Conservation (phyloP, 2,797 vertebrate genomes). For the Poeciliopsis turneri region DNA sequence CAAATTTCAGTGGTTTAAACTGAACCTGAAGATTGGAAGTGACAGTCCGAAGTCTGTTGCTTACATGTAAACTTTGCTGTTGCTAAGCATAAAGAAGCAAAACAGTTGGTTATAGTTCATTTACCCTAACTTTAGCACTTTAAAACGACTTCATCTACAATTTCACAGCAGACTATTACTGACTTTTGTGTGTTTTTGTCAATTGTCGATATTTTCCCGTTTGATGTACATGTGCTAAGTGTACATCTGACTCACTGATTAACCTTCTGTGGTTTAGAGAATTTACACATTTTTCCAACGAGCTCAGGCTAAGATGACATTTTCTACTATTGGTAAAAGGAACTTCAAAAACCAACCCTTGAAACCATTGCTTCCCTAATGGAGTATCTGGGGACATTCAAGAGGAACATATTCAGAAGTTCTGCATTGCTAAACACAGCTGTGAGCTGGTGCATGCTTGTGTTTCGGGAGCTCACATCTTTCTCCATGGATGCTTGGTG, state of each 20-base stretch:
- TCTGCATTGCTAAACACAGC: not conserved
- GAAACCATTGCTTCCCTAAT: not conserved
- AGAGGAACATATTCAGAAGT: not conserved
- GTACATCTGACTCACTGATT: not conserved
- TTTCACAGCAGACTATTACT: not conserved
- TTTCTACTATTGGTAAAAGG: not conserved
- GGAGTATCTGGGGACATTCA: not conserved
- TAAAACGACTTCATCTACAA: not conserved
- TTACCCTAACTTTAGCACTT: not conserved
- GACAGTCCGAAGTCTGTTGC: not conserved
- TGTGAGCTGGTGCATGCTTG: not conserved
- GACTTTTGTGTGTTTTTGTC: not conserved
- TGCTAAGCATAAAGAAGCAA: not conserved
- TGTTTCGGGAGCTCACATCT: slow-evolving; percentile 83
- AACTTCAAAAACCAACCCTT: not conserved
- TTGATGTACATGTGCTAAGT: too few species aligned
- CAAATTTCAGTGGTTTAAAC: not conserved
- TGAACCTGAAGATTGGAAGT: not conserved
- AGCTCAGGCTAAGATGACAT: not conserved
- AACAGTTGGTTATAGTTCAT: not conserved
- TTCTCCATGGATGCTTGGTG: slow-evolving; percentile 97
- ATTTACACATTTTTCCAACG: not conserved
- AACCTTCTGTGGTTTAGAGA: not conserved
- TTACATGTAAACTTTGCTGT: not conserved
- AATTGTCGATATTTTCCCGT: too few species aligned